Conservation (phyloP, 2,888 invertebrate genomes). For the Zaprionus lineosus region DNA sequence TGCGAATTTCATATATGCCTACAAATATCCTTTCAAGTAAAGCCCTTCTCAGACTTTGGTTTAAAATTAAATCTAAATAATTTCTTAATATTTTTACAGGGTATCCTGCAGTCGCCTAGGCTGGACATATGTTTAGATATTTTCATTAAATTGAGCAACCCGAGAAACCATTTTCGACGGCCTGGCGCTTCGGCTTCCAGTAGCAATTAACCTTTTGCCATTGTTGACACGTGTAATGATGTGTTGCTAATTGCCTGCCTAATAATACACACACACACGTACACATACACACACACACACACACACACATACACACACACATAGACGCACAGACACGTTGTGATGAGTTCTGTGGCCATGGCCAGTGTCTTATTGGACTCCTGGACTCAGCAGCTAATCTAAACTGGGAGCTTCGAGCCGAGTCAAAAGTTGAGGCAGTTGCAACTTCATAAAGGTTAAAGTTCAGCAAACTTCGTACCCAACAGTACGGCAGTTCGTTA, state of each 20-base stretch:
- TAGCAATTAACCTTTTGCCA: conserved; percentile 71
- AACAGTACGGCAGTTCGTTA: background rate
- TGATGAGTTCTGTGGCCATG: conserved; percentile 14
- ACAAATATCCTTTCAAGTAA: too few species aligned
- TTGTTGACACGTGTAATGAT: conserved; percentile 73
- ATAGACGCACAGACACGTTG: too few species aligned
- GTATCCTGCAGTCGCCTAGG: too few species aligned
- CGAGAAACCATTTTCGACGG: too few species aligned
- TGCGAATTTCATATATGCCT: too few species aligned
- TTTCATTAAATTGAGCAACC: too few species aligned
- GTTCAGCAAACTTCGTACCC: conserved; percentile 34
- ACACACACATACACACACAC: too few species aligned
- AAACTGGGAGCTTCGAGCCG: conserved; percentile 17
- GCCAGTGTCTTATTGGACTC: conserved; percentile 35
- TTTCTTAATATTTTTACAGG: too few species aligned
- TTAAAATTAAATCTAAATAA: too few species aligned
- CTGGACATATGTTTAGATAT: too few species aligned
- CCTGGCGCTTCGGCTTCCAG: conserved; percentile 38
- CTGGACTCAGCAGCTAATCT: conserved; percentile 2
- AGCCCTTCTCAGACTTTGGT: too few species aligned
- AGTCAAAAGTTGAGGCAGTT: conserved; percentile 21
- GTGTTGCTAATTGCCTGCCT: conserved; percentile 68
- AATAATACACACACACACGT: conserved; percentile 30
- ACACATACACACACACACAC: too few species aligned
- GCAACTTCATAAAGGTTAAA: conserved; percentile 49